phyloP scores from a whole-genome alignment of 2,797 vertebrate genomes.

The Loris lydekkerianus region DNA sequence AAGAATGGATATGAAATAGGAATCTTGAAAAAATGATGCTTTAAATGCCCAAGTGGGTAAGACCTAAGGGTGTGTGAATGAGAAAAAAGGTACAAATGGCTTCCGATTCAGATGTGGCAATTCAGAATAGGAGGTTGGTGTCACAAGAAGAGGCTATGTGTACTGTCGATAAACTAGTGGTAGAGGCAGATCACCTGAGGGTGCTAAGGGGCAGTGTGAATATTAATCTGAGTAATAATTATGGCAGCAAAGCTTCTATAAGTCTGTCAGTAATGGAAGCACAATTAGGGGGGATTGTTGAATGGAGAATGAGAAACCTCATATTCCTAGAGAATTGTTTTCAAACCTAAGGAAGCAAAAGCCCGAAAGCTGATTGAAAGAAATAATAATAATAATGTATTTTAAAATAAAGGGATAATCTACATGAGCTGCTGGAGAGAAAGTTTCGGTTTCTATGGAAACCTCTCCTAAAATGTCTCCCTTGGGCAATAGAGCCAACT shows the following conservation, averaged over 20 bases:
- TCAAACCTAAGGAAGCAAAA: slow-evolving; percentile 47
- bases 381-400: slow-evolving; percentile 61
- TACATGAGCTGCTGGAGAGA: slow-evolving; percentile 73
- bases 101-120: background rate
- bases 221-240: background rate
- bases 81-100: background rate
- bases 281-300: background rate
- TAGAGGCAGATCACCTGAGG: background rate
- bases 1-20: background rate
- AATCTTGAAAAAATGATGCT: background rate
- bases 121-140: background rate
- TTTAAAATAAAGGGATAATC: slow-evolving; percentile 78
- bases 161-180: background rate
- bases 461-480: slow-evolving; percentile 79
- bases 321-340: slow-evolving; percentile 57
- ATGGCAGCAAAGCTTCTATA: background rate
- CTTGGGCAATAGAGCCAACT: slow-evolving; percentile 63
- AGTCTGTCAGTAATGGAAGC: background rate
- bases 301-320: background rate
- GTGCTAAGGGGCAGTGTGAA: background rate
- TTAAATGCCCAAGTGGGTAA: background rate
- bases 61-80: background rate
- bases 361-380: slow-evolving; percentile 45
- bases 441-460: slow-evolving; percentile 84
- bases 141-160: background rate